These are phyloP conservation scores for Vireo altiloquus DNA, from an alignment of 2,113 vertebrate species.

Conservation along the genomic window DNA sequence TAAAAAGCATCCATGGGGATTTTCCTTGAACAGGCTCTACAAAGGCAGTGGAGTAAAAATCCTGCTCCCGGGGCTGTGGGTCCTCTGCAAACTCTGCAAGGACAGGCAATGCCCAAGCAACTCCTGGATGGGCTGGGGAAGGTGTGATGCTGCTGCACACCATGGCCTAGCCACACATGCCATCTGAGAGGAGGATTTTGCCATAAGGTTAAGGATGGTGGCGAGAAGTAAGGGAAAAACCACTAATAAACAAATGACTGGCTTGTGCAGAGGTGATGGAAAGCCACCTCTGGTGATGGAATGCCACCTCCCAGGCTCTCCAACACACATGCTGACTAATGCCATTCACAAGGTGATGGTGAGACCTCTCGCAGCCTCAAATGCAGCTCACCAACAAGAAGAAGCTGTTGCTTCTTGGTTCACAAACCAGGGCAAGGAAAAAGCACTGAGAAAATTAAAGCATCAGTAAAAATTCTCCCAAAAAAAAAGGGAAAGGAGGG, in stretches of 20 bases:
- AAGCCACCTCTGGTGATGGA: not conserved
- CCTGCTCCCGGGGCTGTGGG: fast-evolving
- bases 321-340: not conserved
- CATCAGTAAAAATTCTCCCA: not conserved
- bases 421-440: not conserved
- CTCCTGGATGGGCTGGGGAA: not conserved
- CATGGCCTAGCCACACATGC: not conserved
- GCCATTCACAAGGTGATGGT: fast-evolving
- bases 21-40: not conserved
- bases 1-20: not conserved
- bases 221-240: not conserved
- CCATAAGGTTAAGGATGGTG: not conserved
- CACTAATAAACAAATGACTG: not conserved
- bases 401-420: not conserved
- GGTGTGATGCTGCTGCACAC: not conserved
- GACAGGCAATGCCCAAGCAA: not conserved
- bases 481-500: not conserved
- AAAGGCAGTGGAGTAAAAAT: not conserved
- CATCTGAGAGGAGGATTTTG: not conserved
- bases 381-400: not conserved
- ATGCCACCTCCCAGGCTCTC: not conserved
- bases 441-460: not conserved
- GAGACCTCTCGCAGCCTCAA: fast-evolving
- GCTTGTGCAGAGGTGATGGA: not conserved
- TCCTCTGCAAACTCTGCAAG: not conserved